Percentiles rank a stretch among this genome's conserved stretches.
These are phyloP conservation scores for Sander lucioperca DNA, from an alignment of 2,113 vertebrate species.

Conservation along the genomic window DNA sequence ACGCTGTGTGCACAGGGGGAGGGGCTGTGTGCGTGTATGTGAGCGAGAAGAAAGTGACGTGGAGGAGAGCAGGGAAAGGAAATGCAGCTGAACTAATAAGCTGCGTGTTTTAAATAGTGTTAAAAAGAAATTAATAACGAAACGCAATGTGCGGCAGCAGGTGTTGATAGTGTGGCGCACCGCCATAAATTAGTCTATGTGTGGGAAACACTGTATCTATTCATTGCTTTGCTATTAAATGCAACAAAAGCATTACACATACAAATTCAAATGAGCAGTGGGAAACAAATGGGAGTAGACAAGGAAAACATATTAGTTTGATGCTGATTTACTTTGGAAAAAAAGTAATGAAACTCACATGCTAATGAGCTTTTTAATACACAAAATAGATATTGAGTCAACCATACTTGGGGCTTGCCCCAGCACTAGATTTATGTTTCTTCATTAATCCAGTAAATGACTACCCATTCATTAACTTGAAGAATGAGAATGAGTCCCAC, in stretches of 20 bases:
- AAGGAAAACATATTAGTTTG: conserved; percentile 30
- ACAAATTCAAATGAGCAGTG: conserved; percentile 28
- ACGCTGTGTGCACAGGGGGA: too few relatives aligned
- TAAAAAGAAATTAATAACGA: too few relatives aligned
- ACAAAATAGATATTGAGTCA: conserved; percentile 50
- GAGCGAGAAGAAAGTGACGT: too few relatives aligned
- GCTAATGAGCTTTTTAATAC: conserved; percentile 60
- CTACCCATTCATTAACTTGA: conserved; percentile 33
- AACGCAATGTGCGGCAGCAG: too few relatives aligned
- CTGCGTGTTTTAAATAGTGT: too few relatives aligned
- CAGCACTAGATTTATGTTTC: conserved; percentile 50
- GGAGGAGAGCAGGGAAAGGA: too few relatives aligned
- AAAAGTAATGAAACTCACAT: conserved; percentile 48
- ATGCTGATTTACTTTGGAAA: conserved; percentile 34
- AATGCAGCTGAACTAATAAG: too few relatives aligned
- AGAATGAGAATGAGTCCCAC: conserved; percentile 6
- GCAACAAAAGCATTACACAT: not conserved
- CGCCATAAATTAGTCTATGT: too few relatives aligned
- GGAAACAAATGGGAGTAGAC: conserved; percentile 20
- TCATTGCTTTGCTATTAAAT: too few relatives aligned
- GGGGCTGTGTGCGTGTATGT: too few relatives aligned
- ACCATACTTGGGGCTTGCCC: conserved; percentile 42
- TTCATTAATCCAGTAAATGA: conserved; percentile 66
- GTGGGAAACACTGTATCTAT: too few relatives aligned
- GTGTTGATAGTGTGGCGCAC: too few relatives aligned